A percentile compares a stretch with the other conserved stretches of the same genome.
phyloP scores from a whole-genome alignment of 2,113 vertebrate genomes.

The Saguinus imperator region DNA sequence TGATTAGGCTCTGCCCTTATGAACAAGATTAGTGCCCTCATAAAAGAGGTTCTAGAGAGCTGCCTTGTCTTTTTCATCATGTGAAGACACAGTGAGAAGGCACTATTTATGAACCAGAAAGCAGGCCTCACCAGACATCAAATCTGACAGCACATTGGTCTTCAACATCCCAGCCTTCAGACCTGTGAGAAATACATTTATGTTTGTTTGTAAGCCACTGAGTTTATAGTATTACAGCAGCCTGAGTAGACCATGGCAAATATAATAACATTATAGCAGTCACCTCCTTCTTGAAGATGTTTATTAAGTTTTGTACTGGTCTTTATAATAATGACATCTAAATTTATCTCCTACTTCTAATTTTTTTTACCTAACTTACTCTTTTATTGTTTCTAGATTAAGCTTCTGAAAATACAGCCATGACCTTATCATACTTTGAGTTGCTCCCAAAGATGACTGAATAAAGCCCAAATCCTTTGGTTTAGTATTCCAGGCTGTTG shows the following conservation, averaged over 20 bases:
- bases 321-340: not conserved
- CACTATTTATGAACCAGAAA: not conserved
- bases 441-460: not conserved
- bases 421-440: not conserved
- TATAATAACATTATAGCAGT: not conserved
- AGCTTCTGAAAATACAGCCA: not conserved
- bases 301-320: not conserved
- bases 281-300: not conserved
- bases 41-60: not conserved
- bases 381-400: not conserved
- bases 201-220: not conserved
- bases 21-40: not conserved
- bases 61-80: not conserved
- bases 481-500: not conserved
- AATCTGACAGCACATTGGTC: not conserved
- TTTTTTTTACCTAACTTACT: not conserved
- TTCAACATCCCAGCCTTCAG: not conserved
- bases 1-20: not conserved
- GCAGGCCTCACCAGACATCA: not conserved
- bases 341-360: not conserved
- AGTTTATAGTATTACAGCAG: not conserved
- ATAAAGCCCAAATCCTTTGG: not conserved
- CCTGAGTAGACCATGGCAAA: not conserved
- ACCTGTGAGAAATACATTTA: not conserved
- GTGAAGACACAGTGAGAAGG: not conserved